Base-by-base conservation (phyloP, 2,113 vertebrate genomes). In the Noturus placidus region DNA sequence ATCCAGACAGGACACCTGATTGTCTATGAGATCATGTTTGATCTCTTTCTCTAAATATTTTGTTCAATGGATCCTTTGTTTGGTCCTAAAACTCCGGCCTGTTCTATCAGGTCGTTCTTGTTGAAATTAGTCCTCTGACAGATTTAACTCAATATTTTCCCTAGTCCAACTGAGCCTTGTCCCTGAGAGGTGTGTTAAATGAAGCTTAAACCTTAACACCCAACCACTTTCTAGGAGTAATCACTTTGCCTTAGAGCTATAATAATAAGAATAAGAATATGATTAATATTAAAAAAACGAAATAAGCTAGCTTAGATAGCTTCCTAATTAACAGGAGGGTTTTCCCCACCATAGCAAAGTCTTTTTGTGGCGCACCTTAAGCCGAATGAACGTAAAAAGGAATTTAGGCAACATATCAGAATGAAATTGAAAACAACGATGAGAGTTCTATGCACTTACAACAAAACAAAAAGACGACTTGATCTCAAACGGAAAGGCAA, bases 61-160 rank as follows among this genome's bases (percentile, higher is more conserved):
- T 61, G 88, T 59, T 54, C 59, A 61, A 54, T 56, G 9, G 42
- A 50, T 72, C 70, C 89, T 20, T 78, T 82, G 67, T 84, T 91
- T 63, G 54, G 77, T 72, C 33, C 46, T 56, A 5, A 52, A 69
- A 6, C 59, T 19, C 38, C 1, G 35, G 56, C 38, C 42, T 5
- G 19, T 63, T 50, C 72, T 78, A 54, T 54, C 50, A 14, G 50
- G 46, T 27, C 50, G 30, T 78, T 54, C 76, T 78, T 54, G 76
- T n/a, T 54, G 27, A 78, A 78, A 78, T 78, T 78, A 78, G 50
- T 78, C 76, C 76, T 4, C 27, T 78, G 76, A 52, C 76, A 30
- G 76, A 52, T 54, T 46, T 1, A 54, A 78, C 54, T 78, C 76
- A 78, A 54, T 78, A 54, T 78, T 54, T 52, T 54, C 22, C 27